Evolutionary conservation across 2,113 vertebrate species (phyloP).

Genomic region (Bombycilla garrulus): DNA sequence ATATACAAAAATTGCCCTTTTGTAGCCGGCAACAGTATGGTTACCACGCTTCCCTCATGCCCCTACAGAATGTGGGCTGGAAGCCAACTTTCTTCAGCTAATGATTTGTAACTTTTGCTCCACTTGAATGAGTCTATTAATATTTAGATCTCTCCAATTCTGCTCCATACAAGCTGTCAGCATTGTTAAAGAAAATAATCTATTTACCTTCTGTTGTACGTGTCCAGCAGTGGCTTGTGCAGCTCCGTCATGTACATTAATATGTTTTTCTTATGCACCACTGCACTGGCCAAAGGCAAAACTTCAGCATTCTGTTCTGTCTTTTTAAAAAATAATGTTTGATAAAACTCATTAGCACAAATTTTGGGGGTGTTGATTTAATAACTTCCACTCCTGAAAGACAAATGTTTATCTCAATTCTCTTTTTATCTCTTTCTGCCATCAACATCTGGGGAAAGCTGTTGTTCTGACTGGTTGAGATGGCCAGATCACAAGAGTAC

Average conservation of each 20-base stretch:
- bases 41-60: conserved; percentile 62
- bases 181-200: conserved; percentile 58
- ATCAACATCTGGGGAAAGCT: neutral
- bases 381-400: conserved; percentile 34
- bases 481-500: neutral
- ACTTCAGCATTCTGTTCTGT: conserved; percentile 9
- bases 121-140: conserved; percentile 71
- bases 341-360: conserved; percentile 10
- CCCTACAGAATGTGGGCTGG: conserved; percentile 70
- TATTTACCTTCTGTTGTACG: conserved; percentile 56
- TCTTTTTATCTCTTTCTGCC: conserved; percentile 16
- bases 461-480: neutral
- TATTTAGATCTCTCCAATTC: conserved; percentile 70
- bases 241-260: conserved; percentile 1
- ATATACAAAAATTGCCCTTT: conserved; percentile 75
- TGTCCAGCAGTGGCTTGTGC: conserved; percentile 6
- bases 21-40: conserved; percentile 58
- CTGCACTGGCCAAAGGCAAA: conserved; percentile 24
- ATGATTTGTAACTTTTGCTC: conserved; percentile 79
- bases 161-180: conserved; percentile 52
- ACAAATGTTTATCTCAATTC: conserved; percentile 42
- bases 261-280: conserved; percentile 23
- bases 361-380: conserved; percentile 38
- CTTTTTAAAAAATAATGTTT: conserved; percentile 24
- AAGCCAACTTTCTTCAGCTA: conserved; percentile 76